These are phyloP conservation scores for Phoxinus dragarum DNA, from an alignment of 2,797 vertebrate genomes.

Conservation along the genomic window DNA sequence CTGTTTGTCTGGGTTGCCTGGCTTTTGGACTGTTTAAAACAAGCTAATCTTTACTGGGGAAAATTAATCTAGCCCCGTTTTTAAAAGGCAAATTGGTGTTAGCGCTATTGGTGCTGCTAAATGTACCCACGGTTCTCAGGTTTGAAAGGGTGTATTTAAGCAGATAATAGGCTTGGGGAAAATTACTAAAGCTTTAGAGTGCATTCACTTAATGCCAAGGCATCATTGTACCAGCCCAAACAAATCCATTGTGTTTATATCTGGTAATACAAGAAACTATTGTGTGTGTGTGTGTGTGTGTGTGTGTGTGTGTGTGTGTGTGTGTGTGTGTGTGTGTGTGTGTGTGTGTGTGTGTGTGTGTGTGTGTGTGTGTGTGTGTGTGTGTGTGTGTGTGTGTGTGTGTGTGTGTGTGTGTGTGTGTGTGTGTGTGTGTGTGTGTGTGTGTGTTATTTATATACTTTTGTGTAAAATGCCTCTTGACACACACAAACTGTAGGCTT, in stretches of 20 bases:
- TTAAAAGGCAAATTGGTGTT: slow-evolving; percentile 9
- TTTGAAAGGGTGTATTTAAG: slow-evolving; percentile 37
- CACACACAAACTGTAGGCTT: background rate
- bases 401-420: background rate
- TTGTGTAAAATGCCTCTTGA: background rate
- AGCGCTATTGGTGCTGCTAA: background rate
- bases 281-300: background rate
- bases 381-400: background rate
- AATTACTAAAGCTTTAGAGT: slow-evolving; percentile 49
- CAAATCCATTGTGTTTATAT: slow-evolving; percentile 12
- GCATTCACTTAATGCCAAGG: slow-evolving; percentile 25
- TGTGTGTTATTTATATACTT: no score
- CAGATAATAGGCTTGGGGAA: slow-evolving; percentile 44
- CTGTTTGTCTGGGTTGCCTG: background rate
- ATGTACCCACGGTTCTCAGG: slow-evolving; percentile 1
- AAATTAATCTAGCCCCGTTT: background rate
- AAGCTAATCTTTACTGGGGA: background rate
- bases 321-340: background rate
- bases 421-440: background rate
- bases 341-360: background rate
- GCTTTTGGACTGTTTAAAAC: background rate
- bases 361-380: background rate
- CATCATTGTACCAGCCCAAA: slow-evolving; percentile 22
- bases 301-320: background rate
- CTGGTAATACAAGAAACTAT: slow-evolving; percentile 14